These are phyloP conservation scores for Synanthedon myopaeformis DNA, from an alignment of 2,888 invertebrate species.

Conservation along the genomic window DNA sequence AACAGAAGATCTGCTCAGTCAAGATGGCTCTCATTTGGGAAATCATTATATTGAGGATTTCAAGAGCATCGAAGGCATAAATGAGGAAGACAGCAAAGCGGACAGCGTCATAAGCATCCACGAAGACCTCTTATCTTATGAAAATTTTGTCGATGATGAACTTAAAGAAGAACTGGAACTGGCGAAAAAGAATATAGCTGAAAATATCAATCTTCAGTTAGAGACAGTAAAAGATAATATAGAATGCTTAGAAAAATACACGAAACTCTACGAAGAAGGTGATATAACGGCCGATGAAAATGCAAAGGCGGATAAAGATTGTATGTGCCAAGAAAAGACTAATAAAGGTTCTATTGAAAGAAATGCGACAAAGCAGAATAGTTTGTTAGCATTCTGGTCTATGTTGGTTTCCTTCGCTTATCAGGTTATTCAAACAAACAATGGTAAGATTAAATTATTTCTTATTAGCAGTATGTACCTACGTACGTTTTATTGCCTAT, in stretches of 20 bases:
- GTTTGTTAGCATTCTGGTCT: slow-evolving; percentile 36
- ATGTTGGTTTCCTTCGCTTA: slow-evolving; percentile 53
- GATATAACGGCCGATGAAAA: slow-evolving; percentile 5
- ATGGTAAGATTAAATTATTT: slow-evolving; percentile 24
- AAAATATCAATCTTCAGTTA: slow-evolving; percentile 33
- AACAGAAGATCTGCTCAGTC: slow-evolving; percentile 18
- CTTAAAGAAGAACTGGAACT: slow-evolving; percentile 20
- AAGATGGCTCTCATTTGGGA: slow-evolving; percentile 16
- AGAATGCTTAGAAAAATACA: slow-evolving; percentile 29
- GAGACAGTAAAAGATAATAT: slow-evolving; percentile 39
- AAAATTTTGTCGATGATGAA: slow-evolving; percentile 7
- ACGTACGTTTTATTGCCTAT: too few species aligned
- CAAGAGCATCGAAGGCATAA: slow-evolving; percentile 1
- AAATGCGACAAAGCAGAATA: slow-evolving; percentile 18
- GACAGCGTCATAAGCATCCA: not conserved
- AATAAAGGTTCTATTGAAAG: slow-evolving; percentile 10
- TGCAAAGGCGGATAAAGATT: slow-evolving; percentile 4
- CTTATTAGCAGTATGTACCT: too few species aligned
- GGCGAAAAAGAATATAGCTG: slow-evolving; percentile 22
- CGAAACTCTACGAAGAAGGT: slow-evolving; percentile 20
- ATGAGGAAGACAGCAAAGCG: not conserved
- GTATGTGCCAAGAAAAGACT: slow-evolving; percentile 8
- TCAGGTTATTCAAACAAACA: slow-evolving; percentile 43
- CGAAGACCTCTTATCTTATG: not conserved
- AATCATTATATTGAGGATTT: slow-evolving; percentile 12